Evolutionary conservation across 2,797 vertebrate genomes (phyloP).

Genomic region (Neosilurus hyrtlii): DNA sequence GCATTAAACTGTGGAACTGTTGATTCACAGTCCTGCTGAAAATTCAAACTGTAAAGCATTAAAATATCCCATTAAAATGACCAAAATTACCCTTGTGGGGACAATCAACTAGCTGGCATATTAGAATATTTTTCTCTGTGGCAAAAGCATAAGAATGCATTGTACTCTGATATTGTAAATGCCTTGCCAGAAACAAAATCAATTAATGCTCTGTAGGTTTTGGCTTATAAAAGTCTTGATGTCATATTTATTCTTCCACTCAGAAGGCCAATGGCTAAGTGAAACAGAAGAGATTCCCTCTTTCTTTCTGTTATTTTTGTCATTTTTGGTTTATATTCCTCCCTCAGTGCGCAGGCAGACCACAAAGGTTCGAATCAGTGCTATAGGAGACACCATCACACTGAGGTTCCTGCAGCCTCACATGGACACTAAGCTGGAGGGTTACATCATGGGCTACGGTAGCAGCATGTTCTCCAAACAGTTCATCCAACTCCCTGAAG

Average conservation of each 20-base stretch:
- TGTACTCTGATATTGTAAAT: slow-evolving; percentile 31
- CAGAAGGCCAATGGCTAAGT: slow-evolving; percentile 11
- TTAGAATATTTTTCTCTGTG: slow-evolving; percentile 21
- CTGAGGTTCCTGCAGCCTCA: slow-evolving; percentile 85
- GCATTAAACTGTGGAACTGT: slow-evolving; percentile 21
- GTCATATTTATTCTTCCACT: slow-evolving; percentile 29
- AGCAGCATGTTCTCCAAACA: slow-evolving; percentile 90
- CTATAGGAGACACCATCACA: slow-evolving; percentile 86
- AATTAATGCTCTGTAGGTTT: slow-evolving; percentile 10
- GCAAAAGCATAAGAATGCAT: slow-evolving; percentile 21
- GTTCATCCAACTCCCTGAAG: slow-evolving; percentile 84
- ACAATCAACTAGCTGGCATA: slow-evolving; percentile 1
- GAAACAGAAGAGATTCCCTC: background rate
- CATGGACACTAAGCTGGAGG: slow-evolving; percentile 82
- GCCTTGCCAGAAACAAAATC: background rate
- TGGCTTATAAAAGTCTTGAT: slow-evolving; percentile 1
- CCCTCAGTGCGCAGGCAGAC: slow-evolving; percentile 82
- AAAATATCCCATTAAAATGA: slow-evolving; percentile 20
- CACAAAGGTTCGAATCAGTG: slow-evolving; percentile 89
- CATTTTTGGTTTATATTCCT: slow-evolving; percentile 13
- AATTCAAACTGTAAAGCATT: slow-evolving; percentile 12
- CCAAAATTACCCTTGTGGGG: background rate
- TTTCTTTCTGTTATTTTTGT: slow-evolving; percentile 1
- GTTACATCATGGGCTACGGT: slow-evolving; percentile 93
- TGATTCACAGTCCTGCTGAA: slow-evolving; percentile 33